Evolutionary conservation across 2,797 vertebrate genomes (phyloP).

Genomic region (Alectoris magna): DNA sequence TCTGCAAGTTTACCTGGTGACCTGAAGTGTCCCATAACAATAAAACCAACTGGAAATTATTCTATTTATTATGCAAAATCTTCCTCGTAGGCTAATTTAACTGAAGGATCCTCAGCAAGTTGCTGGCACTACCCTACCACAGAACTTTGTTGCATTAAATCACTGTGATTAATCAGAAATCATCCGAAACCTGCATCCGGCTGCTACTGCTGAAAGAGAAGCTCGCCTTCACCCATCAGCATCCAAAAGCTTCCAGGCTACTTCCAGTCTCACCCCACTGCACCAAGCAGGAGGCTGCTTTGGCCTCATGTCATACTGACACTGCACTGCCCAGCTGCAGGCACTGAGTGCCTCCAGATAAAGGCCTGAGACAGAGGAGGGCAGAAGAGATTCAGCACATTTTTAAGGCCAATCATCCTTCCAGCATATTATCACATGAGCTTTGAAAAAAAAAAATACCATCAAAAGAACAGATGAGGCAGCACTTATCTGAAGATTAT

Average conservation of each 20-base stretch:
- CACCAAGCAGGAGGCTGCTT: not conserved
- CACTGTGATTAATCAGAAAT: not conserved
- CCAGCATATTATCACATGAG: conserved; percentile 23
- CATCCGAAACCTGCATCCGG: not conserved
- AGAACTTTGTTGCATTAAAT: not conserved
- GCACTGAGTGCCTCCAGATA: not conserved
- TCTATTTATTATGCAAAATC: not conserved
- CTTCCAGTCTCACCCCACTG: not conserved
- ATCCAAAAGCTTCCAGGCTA: not conserved
- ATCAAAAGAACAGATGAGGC: conserved; percentile 58
- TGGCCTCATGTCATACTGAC: not conserved
- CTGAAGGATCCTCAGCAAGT: not conserved
- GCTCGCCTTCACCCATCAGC: not conserved
- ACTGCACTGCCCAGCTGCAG: not conserved
- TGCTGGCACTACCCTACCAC: not conserved
- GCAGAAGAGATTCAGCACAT: conserved; percentile 56
- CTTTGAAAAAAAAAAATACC: not conserved
- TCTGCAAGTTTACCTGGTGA: conserved; percentile 2
- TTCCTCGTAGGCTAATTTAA: not conserved
- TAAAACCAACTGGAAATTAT: not conserved
- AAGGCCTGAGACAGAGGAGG: conserved; percentile 39
- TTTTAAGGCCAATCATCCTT: not conserved
- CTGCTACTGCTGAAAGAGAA: not conserved
- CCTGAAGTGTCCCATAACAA: not conserved
- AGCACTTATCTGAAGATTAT: conserved; percentile 60